These are phyloP conservation scores for Aethes cnicana DNA, from an alignment of 2,888 invertebrate genomes.

Conservation along the genomic window DNA sequence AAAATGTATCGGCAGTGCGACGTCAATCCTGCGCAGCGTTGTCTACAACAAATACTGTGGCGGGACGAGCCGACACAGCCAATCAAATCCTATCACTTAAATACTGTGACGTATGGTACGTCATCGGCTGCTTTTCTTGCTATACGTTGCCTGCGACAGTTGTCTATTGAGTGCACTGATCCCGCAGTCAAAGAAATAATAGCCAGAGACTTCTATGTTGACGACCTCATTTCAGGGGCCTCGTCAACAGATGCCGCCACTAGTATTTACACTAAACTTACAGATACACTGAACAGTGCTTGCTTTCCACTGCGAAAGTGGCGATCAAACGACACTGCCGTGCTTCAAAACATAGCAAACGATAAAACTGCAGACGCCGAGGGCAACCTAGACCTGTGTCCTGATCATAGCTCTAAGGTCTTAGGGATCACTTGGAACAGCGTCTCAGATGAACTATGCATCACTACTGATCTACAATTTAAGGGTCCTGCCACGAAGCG, in stretches of 20 bases:
- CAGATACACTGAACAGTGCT: constrained; percentile 1
- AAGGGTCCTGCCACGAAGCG: constrained; percentile 1
- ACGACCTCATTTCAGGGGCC: not conserved
- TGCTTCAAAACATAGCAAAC: not conserved
- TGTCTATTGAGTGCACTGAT: not conserved
- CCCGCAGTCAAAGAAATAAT: not conserved
- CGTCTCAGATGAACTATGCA: not conserved
- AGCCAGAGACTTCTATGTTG: constrained; percentile 1
- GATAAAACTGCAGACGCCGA: not conserved
- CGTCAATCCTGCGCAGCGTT: constrained; percentile 10
- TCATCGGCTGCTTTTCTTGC: constrained; percentile 34
- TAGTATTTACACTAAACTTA: not conserved
- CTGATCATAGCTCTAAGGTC: constrained; percentile 11
- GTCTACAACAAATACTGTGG: constrained; percentile 34
- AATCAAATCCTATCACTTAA: constrained; percentile 29
- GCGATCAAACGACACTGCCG: constrained; percentile 3
- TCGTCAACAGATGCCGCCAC: not conserved
- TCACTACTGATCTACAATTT: not conserved
- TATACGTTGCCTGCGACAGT: constrained; percentile 27
- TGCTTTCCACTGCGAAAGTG: constrained; percentile 5
- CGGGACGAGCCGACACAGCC: constrained; percentile 31
- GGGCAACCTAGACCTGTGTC: constrained; percentile 7
- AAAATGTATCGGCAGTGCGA: constrained; percentile 46
- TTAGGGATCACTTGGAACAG: constrained; percentile 8
- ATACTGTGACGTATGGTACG: constrained; percentile 37